Evolutionary conservation across 2,888 invertebrate genomes (phyloP).

Genomic region (Steinernema carpocapsae): DNA sequence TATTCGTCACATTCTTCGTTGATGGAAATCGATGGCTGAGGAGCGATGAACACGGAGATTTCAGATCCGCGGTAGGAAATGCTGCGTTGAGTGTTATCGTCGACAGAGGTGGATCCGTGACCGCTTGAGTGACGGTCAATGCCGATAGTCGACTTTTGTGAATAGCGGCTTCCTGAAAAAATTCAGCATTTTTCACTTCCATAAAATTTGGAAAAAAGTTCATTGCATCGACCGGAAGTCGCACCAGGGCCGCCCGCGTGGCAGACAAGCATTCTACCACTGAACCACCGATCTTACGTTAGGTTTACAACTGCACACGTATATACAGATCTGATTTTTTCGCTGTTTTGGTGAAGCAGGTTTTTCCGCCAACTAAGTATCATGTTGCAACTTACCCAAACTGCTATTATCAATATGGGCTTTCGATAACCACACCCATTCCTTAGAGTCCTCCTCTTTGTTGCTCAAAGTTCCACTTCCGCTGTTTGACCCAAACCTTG

Average conservation of each 20-base stretch:
- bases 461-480: constrained; percentile 32
- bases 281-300: neutral
- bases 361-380: no score
- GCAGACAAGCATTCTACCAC: neutral
- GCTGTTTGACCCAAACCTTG: constrained; percentile 54
- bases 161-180: constrained; percentile 58
- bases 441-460: constrained; percentile 56
- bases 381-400: constrained; percentile 37
- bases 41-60: constrained; percentile 63
- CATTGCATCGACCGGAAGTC: no score
- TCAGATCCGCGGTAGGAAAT: constrained; percentile 67
- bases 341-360: no score
- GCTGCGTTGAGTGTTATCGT: constrained; percentile 51
- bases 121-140: constrained; percentile 44
- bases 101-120: constrained; percentile 39
- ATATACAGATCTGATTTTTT: no score
- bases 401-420: constrained; percentile 48
- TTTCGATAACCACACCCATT: constrained; percentile 62
- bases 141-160: constrained; percentile 55
- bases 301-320: no score
- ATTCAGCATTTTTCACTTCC: no score
- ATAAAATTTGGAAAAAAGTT: no score
- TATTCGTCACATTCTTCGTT: constrained; percentile 25
- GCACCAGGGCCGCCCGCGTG: no score
- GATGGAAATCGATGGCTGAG: constrained; percentile 45